phyloP scores from a whole-genome alignment of 2,113 vertebrate species.

The Periophthalmodon schlosseri region DNA sequence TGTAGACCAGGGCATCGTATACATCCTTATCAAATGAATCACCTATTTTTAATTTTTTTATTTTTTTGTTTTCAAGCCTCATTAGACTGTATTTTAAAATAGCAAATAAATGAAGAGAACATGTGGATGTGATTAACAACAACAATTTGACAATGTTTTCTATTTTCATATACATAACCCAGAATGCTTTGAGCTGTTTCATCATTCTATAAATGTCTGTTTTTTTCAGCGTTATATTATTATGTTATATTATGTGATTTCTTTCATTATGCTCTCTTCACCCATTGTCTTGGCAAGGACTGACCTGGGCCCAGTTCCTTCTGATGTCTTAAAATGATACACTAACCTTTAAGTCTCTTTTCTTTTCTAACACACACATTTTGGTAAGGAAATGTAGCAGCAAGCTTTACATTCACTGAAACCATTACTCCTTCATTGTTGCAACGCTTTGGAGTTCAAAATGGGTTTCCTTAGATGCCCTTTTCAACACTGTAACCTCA shows the following conservation, averaged over 20 bases:
- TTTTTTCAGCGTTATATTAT: constrained; percentile 12
- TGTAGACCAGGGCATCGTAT: too few relatives aligned
- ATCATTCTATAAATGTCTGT: neutral
- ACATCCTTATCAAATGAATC: constrained; percentile 8
- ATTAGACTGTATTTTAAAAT: neutral
- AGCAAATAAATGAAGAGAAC: neutral
- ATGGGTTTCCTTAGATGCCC: constrained; percentile 7
- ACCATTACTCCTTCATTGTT: neutral
- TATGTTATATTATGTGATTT: constrained; percentile 22
- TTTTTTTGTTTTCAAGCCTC: constrained; percentile 4
- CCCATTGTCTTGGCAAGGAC: neutral
- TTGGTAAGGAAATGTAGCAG: constrained; percentile 2
- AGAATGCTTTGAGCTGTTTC: neutral
- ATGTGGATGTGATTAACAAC: constrained; percentile 7
- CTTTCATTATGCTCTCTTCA: constrained; percentile 12
- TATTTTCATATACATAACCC: neutral
- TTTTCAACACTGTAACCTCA: neutral
- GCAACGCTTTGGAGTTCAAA: constrained; percentile 1
- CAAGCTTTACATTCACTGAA: neutral
- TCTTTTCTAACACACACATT: constrained; percentile 11
- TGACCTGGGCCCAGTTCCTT: neutral
- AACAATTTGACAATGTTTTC: neutral
- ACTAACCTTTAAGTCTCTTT: constrained; percentile 23
- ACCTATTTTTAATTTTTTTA: constrained; percentile 2
- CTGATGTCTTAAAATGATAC: constrained; percentile 16